A percentile compares a stretch with the other conserved stretches of the same genome.
phyloP scores from a whole-genome alignment of 2,888 invertebrate genomes.

The Acleris sparsana region DNA sequence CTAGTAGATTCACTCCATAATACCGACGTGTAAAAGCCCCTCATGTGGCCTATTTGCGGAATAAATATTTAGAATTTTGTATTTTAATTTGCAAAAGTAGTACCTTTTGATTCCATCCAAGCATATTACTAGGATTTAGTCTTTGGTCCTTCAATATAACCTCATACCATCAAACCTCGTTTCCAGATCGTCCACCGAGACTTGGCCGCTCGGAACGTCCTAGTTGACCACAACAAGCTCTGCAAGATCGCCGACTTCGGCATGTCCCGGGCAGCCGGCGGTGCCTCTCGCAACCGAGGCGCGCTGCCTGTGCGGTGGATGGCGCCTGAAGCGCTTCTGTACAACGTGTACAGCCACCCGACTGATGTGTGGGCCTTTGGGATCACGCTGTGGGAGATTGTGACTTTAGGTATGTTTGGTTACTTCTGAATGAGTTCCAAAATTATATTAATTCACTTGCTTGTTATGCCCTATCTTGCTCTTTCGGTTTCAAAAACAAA shows the following conservation, averaged over 20 bases:
- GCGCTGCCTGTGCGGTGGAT: slow-evolving; percentile 91
- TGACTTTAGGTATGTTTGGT: slow-evolving; percentile 86
- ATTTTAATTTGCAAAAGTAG: too few species aligned
- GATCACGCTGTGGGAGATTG: slow-evolving; percentile 93
- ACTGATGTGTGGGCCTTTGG: slow-evolving; percentile 95
- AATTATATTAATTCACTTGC: too few species aligned
- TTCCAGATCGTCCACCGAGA: slow-evolving; percentile 92
- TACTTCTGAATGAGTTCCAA: too few species aligned
- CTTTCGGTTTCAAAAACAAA: too few species aligned
- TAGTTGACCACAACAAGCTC: slow-evolving; percentile 92
- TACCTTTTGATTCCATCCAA: too few species aligned
- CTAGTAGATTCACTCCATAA: too few species aligned
- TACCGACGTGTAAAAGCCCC: too few species aligned
- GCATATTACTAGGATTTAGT: too few species aligned
- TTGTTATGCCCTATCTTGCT: too few species aligned
- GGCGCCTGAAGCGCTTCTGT: slow-evolving; percentile 92
- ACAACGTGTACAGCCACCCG: slow-evolving; percentile 90
- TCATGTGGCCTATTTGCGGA: too few species aligned
- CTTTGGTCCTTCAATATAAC: too few species aligned
- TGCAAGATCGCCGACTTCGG: slow-evolving; percentile 96
- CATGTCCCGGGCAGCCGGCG: slow-evolving; percentile 86
- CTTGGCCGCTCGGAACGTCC: slow-evolving; percentile 91
- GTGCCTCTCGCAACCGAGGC: slow-evolving; percentile 76
- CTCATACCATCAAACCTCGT: not conserved
- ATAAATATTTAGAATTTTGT: too few species aligned